Percentiles rank a stretch among this genome's conserved stretches.
Conservation (phyloP, 92 coral and sea anemone species). For the Zoanthus sansibaricus region DNA sequence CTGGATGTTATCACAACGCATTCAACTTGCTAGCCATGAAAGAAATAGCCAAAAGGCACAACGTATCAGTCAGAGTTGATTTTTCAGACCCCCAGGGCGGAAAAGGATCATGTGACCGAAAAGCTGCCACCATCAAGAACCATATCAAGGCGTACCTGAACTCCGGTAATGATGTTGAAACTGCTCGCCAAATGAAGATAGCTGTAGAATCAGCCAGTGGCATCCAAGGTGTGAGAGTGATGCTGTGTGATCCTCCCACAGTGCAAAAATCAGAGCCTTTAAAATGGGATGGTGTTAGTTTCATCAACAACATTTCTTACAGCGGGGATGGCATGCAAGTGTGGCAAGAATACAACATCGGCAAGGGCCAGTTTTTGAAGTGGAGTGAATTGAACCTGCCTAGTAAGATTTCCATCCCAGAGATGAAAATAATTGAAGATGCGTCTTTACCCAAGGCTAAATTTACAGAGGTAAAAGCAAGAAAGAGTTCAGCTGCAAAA, state of each 20-base stretch:
- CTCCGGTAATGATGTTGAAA: slow-evolving; percentile 60
- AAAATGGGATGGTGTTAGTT: slow-evolving; percentile 69
- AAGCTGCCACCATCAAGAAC: slow-evolving; percentile 67
- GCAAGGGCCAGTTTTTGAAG: slow-evolving; percentile 45
- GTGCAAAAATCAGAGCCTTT: slow-evolving; percentile 24
- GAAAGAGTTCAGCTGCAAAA: slow-evolving; percentile 33
- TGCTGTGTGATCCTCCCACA: slow-evolving; percentile 45
- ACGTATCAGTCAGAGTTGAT: slow-evolving; percentile 35
- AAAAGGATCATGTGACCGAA: slow-evolving; percentile 65
- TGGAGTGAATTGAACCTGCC: slow-evolving; percentile 57
- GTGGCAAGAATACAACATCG: slow-evolving; percentile 61
- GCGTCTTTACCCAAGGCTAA: slow-evolving; percentile 46
- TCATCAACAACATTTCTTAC: slow-evolving; percentile 55
- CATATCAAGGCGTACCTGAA: slow-evolving; percentile 49
- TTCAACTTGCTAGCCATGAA: slow-evolving; percentile 37
- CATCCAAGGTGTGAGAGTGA: slow-evolving; percentile 60
- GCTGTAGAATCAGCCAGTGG: slow-evolving; percentile 60
- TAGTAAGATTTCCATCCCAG: slow-evolving; percentile 5
- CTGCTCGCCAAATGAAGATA: slow-evolving; percentile 51
- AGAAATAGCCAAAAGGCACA: slow-evolving; percentile 32
- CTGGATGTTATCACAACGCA: slow-evolving; percentile 23
- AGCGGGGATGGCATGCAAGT: slow-evolving; percentile 32
- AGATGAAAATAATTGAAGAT: slow-evolving; percentile 32
- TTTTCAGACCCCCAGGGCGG: slow-evolving; percentile 73
- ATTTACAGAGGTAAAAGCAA: slow-evolving; percentile 43